Evolutionary conservation across 1,140 invertebrate genomes (phyloP).

Genomic region (Zelostemma sp.): DNA sequence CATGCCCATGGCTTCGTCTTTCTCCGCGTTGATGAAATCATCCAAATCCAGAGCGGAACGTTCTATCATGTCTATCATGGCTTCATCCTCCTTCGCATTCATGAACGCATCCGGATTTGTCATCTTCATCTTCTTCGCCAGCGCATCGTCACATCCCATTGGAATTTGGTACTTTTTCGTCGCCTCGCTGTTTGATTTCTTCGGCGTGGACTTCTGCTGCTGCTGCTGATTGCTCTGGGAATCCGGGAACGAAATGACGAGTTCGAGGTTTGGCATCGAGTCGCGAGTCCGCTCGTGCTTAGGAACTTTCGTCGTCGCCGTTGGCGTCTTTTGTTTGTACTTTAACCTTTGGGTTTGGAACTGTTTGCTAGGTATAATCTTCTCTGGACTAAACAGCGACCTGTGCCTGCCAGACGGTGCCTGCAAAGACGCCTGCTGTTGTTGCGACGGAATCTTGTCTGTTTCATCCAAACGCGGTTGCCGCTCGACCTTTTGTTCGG

Average conservation of each 20-base stretch:
- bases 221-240: conserved; percentile 42
- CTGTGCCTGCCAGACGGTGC: conserved; percentile 50
- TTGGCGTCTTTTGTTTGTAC: conserved; percentile 58
- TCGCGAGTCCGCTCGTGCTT: conserved; percentile 49
- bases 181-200: conserved; percentile 32
- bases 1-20: not conserved
- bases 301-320: conserved; percentile 42
- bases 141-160: too few relatives aligned
- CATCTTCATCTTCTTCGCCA: too few relatives aligned
- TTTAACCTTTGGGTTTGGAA: conserved; percentile 51
- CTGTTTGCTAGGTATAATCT: conserved; percentile 55
- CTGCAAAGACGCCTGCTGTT: conserved; percentile 32
- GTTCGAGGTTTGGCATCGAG: conserved; percentile 39
- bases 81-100: too few relatives aligned
- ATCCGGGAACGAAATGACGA: conserved; percentile 51
- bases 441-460: conserved; percentile 22
- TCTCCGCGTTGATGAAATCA: not conserved
- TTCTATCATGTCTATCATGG: too few relatives aligned
- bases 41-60: too few relatives aligned
- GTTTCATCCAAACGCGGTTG: conserved; percentile 41
- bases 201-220: conserved; percentile 20
- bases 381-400: conserved; percentile 72
- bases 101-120: too few relatives aligned
- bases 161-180: conserved; percentile 4
- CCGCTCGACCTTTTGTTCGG: conserved; percentile 52